Conservation (phyloP, 2,113 vertebrate species). For the Oreotragus oreotragus region DNA sequence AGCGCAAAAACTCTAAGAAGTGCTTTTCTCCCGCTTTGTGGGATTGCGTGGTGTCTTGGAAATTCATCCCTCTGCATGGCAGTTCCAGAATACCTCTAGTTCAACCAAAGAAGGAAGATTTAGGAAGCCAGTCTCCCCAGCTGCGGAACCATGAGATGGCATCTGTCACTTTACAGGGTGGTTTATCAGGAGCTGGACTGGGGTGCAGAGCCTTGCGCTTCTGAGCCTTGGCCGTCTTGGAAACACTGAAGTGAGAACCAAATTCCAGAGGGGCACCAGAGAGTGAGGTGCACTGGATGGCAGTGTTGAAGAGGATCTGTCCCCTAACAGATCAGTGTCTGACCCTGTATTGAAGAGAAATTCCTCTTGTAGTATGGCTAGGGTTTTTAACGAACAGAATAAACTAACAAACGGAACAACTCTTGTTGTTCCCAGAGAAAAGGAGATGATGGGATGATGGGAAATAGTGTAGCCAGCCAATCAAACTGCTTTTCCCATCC, state of each 20-base stretch:
- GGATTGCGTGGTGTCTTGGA: background rate
- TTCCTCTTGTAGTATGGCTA: background rate
- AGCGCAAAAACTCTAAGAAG: background rate
- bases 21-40: background rate
- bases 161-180: constrained; percentile 40
- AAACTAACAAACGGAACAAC: background rate
- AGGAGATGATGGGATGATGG: background rate
- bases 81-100: background rate
- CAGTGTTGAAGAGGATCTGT: background rate
- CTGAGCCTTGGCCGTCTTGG: background rate
- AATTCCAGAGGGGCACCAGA: background rate
- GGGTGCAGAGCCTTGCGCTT: background rate
- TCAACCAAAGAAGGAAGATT: constrained; percentile 79
- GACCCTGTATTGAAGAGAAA: background rate
- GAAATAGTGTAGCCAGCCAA: background rate
- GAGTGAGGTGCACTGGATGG: too few species aligned
- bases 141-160: background rate
- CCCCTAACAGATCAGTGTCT: background rate
- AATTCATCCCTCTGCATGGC: background rate
- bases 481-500: too few species aligned
- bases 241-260: background rate
- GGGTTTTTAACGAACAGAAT: background rate
- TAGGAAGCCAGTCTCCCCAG: background rate
- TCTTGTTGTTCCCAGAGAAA: background rate
- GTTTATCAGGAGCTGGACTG: constrained; percentile 29